phyloP scores from a whole-genome alignment of 2,888 invertebrate species.

The Disparrhopalites patrizii region DNA sequence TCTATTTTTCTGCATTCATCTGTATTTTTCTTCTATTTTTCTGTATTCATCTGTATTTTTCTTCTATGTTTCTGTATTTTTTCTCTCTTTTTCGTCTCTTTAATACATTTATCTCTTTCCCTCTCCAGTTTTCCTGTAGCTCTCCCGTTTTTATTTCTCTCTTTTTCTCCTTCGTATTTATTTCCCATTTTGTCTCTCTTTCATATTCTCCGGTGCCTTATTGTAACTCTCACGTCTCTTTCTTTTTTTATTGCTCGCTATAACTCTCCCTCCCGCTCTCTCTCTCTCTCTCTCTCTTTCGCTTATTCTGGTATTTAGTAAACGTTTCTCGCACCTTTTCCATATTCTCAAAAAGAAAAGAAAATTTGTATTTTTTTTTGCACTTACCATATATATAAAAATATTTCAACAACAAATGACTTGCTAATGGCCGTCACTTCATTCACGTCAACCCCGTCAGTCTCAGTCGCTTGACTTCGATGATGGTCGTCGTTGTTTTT shows the following conservation, averaged over 20 bases:
- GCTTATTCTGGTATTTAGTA: too few relatives aligned
- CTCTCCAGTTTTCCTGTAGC: neutral
- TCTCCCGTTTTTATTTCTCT: too few relatives aligned
- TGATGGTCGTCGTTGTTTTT: too few relatives aligned
- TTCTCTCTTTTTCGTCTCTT: neutral
- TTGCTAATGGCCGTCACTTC: slow-evolving; percentile 7
- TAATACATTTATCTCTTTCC: neutral
- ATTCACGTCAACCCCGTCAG: neutral
- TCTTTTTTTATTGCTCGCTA: too few relatives aligned
- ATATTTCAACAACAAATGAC: slow-evolving; percentile 3
- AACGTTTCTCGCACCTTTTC: too few relatives aligned
- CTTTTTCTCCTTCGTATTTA: too few relatives aligned
- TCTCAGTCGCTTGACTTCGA: neutral
- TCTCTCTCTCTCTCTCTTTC: too few relatives aligned
- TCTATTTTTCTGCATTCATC: neutral
- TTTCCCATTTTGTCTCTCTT: too few relatives aligned
- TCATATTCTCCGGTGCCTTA: too few relatives aligned
- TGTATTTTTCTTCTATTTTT: neutral
- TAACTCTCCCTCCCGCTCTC: too few relatives aligned
- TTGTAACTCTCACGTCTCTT: too few relatives aligned
- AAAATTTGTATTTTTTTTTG: neutral
- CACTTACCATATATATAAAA: neutral
- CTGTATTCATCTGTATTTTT: neutral
- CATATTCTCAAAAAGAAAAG: neutral
- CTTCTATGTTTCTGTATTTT: neutral